Base-by-base conservation (phyloP, 2,797 vertebrate species). In the Huso huso region DNA sequence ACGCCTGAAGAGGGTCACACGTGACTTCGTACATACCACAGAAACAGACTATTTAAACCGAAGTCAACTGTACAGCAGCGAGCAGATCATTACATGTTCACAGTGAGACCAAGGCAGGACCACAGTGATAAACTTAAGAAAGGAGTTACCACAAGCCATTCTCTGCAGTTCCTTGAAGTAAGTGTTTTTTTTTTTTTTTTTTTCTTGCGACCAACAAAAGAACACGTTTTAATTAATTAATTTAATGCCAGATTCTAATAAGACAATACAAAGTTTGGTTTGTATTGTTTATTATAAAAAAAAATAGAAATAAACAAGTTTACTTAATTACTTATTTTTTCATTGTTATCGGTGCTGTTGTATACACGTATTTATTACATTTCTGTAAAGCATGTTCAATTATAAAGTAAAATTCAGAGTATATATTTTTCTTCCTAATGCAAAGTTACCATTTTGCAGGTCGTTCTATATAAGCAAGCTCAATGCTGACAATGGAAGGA, bases 401-500 rank as follows among this genome's bases (percentile, higher is more conserved):
- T 68, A 70, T 61, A 55, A 37, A n/a, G 55, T 58, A 7, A 58
- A 7, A 13, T 13, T n/a, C 55, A n/a, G 55, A 53, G 12, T 9
- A 53, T 53, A 1, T 13, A 50, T 67, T 65, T 1, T 5, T 4
- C 66, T 57, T 62, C 6, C 2, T 18, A 59, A 59, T 61, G 62
- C 53, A 68, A 7, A 68, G 65, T 65, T 60, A 0, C 66, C 12
- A 59, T 1, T 55, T 73, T 75, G 67, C 37, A 37, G 37, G 37
- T 37, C 37, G 5, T 37, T 37, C 37, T 37, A 37, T 37, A 1
- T 18, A 18, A 18, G 52, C 2, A 50, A 62, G 8, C 7, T 50
- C 62, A 23, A 79, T 86, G 77, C 74, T 79, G 75, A 85, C 65
- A 49, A 96, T 96, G 94, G 92, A 92, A 69, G 69, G 74, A 67